Conservation (phyloP, 2,888 invertebrate species). For the Troilus luridus region DNA sequence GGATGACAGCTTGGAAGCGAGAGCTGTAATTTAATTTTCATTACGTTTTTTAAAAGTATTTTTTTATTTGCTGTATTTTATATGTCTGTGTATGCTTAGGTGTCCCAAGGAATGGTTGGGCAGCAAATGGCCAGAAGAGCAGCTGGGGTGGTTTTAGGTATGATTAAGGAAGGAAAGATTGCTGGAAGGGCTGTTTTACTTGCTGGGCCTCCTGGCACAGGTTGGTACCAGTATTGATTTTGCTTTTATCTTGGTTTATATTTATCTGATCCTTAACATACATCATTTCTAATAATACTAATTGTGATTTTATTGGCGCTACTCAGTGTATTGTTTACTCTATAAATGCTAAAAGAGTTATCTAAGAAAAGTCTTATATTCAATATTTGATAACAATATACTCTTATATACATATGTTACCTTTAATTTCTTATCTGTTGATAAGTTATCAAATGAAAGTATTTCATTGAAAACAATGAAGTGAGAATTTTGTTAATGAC, state of each 20-base stretch:
- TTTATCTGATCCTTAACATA: neutral
- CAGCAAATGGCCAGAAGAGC: conserved; percentile 92
- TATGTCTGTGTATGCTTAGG: conserved; percentile 68
- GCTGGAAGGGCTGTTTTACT: conserved; percentile 90
- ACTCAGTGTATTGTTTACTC: no score
- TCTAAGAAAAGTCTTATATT: no score
- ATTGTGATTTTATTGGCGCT: no score
- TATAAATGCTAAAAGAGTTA: no score
- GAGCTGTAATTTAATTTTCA: conserved; percentile 74
- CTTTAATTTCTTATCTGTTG: no score
- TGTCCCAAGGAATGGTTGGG: conserved; percentile 98
- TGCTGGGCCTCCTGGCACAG: conserved; percentile 95
- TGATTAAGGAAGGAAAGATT: conserved; percentile 95
- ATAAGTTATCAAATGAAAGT: no score
- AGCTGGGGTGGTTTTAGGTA: conserved; percentile 94
- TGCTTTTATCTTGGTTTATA: neutral
- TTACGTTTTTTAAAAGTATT: neutral
- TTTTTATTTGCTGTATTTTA: neutral
- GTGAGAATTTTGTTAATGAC: no score
- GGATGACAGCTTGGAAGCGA: conserved; percentile 93
- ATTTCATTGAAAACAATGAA: no score
- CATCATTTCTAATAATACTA: neutral
- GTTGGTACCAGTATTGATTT: conserved; percentile 65
- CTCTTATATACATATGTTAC: no score
- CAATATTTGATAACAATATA: no score